Conservation (phyloP, 2,797 vertebrate species). For the Diglossa cyanea region DNA sequence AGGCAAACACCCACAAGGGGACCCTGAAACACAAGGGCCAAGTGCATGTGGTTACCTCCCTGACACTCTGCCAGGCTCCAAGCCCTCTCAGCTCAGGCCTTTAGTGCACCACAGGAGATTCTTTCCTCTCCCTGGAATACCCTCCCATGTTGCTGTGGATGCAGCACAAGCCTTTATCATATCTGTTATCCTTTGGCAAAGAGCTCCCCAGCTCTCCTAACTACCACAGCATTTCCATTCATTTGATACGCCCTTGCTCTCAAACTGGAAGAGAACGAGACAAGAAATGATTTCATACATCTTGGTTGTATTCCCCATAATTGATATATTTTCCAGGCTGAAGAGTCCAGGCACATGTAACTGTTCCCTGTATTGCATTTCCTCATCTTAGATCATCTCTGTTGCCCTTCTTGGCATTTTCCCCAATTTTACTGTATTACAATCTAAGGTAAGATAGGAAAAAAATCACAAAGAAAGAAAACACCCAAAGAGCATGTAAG, state of each 20-base stretch:
- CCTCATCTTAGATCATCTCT: not conserved
- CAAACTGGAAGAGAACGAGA: not conserved
- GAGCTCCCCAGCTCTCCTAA: not conserved
- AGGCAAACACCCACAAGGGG: not conserved
- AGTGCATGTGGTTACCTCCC: accelerated
- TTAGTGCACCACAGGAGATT: not conserved
- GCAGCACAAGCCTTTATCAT: not conserved
- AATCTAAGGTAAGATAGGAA: not conserved
- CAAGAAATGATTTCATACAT: not conserved
- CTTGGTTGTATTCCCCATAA: not conserved
- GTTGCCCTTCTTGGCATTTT: not conserved
- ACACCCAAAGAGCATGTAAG: not conserved
- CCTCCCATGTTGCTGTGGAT: not conserved
- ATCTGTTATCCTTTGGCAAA: not conserved
- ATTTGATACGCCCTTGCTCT: not conserved
- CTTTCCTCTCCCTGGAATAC: not conserved
- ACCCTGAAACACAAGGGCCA: not conserved
- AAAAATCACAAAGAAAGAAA: not conserved
- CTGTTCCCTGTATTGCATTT: not conserved
- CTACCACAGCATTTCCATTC: not conserved
- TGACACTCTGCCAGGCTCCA: not conserved
- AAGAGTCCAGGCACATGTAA: not conserved
- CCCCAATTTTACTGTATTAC: not conserved
- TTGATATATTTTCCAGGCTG: not conserved
- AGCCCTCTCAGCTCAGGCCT: not conserved